Evolutionary conservation across 2,797 vertebrate species (phyloP).

Genomic region (Capromys pilorides): DNA sequence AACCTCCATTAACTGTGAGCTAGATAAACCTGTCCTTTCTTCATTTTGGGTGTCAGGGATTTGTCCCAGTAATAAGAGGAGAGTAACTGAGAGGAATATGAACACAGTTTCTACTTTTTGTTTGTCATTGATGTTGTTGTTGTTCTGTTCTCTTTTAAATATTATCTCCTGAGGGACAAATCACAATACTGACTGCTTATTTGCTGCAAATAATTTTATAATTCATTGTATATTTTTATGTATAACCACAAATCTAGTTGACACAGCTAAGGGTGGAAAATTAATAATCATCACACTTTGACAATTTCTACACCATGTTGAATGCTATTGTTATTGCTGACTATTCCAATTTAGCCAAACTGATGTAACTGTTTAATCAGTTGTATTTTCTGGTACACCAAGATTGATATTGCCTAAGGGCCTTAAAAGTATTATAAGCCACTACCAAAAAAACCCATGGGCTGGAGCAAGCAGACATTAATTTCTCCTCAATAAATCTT

Average conservation of each 20-base stretch:
- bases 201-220: neutral
- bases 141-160: neutral
- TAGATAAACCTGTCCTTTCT: too few species aligned
- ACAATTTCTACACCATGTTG: neutral
- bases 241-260: neutral
- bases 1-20: too few species aligned
- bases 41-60: too few species aligned
- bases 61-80: too few species aligned
- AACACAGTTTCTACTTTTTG: too few species aligned
- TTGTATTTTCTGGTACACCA: neutral
- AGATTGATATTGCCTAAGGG: neutral
- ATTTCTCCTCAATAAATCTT: neutral
- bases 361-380: neutral
- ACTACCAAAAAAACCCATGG: neutral
- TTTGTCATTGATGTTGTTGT: too few species aligned
- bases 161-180: neutral
- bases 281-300: neutral
- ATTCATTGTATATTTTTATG: neutral
- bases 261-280: neutral
- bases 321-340: neutral
- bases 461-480: neutral
- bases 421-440: neutral
- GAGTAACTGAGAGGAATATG: too few species aligned
- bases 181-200: neutral
- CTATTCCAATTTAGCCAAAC: neutral